These are phyloP conservation scores for Eupithecia subfuscata DNA, from an alignment of 2,888 invertebrate genomes.

Conservation along the genomic window DNA sequence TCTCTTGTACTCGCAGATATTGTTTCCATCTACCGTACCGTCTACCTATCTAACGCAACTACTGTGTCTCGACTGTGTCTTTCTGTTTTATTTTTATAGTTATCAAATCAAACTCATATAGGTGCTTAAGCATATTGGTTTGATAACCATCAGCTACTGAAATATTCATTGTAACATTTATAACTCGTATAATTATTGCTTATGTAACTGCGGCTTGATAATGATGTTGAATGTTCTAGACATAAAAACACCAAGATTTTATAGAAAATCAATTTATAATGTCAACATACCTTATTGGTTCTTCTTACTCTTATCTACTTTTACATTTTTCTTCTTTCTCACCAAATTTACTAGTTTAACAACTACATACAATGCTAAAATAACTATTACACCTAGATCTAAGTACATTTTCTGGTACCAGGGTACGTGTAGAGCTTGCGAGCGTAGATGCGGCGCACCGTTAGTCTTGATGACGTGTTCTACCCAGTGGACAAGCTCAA, in stretches of 20 bases:
- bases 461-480: constrained; percentile 56
- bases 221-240: neutral
- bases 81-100: too few relatives aligned
- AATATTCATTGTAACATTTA: neutral
- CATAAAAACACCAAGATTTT: neutral
- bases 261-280: neutral
- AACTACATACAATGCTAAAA: constrained; percentile 16
- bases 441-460: constrained; percentile 59
- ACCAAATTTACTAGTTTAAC: constrained; percentile 12
- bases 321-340: neutral
- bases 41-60: too few relatives aligned
- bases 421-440: constrained; percentile 53
- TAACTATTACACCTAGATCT: constrained; percentile 44
- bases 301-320: neutral
- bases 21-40: too few relatives aligned
- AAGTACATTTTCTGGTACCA: constrained; percentile 62
- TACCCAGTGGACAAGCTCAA: constrained; percentile 58
- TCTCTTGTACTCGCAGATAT: too few relatives aligned
- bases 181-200: too few relatives aligned
- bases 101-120: too few relatives aligned
- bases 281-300: neutral
- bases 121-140: neutral
- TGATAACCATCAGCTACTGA: neutral
- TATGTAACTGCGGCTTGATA: neutral
- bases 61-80: too few relatives aligned